Percentiles rank a stretch among this genome's conserved stretches.
These are phyloP conservation scores for Malaclemys terrapin DNA, from an alignment of 2,113 vertebrate genomes.

Conservation along the genomic window DNA sequence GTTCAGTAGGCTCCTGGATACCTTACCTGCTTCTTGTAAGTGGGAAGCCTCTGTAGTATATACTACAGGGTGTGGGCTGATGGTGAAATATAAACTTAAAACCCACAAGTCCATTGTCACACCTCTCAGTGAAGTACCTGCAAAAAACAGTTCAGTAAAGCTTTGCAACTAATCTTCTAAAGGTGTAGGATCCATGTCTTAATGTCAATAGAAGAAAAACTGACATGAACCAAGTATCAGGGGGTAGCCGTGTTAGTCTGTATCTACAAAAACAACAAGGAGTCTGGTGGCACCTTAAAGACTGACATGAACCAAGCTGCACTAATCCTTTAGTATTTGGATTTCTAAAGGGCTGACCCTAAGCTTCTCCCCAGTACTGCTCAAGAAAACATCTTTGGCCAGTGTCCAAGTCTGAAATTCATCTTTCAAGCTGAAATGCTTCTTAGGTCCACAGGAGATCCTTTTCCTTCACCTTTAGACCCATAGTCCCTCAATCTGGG, in stretches of 20 bases:
- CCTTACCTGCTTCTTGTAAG: fast-evolving
- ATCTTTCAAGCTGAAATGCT: too few relatives aligned
- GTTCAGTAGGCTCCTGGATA: background rate
- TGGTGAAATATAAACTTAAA: background rate
- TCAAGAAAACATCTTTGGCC: background rate
- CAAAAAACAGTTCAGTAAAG: background rate
- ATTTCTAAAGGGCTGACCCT: background rate
- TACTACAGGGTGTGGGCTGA: fast-evolving
- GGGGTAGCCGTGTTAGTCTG: too few relatives aligned
- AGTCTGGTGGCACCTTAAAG: background rate
- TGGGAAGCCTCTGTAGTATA: background rate
- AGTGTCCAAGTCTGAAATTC: background rate
- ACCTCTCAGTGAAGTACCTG: background rate
- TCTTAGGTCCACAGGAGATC: background rate
- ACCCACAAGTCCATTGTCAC: background rate
- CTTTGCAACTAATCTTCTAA: background rate
- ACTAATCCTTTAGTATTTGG: background rate
- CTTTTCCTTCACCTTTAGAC: background rate
- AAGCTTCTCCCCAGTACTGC: background rate
- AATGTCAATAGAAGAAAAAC: background rate
- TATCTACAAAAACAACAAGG: too few relatives aligned
- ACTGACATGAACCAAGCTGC: background rate
- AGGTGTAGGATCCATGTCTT: background rate
- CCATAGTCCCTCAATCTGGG: background rate
- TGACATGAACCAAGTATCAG: background rate